Evolutionary conservation across 2,888 invertebrate genomes (phyloP).

Genomic region (Philereme transversata): DNA sequence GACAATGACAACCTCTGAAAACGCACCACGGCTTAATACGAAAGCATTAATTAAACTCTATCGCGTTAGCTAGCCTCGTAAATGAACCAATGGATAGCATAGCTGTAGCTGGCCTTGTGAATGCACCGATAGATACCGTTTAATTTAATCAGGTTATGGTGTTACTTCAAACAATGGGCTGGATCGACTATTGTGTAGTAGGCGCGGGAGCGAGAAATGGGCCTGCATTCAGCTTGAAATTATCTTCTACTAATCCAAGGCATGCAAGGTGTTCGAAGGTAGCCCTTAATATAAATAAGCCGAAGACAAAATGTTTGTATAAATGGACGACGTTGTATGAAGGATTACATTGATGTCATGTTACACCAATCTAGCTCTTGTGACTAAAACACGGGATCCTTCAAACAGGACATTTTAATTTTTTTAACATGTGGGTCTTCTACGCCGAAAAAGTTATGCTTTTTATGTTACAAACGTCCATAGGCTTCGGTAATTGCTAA

Average conservation of each 20-base stretch:
- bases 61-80: slow-evolving; percentile 3
- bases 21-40: slow-evolving; percentile 55
- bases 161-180: slow-evolving; percentile 17
- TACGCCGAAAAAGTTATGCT: too few relatives aligned
- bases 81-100: slow-evolving; percentile 9
- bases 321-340: too few relatives aligned
- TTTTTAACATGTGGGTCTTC: too few relatives aligned
- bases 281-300: neutral
- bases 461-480: too few relatives aligned
- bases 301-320: too few relatives aligned
- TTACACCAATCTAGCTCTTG: too few relatives aligned
- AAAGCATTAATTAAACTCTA: slow-evolving; percentile 57
- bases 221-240: slow-evolving; percentile 11
- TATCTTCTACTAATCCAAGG: neutral
- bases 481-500: too few relatives aligned
- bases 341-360: too few relatives aligned
- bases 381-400: too few relatives aligned
- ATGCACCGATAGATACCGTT: slow-evolving; percentile 17
- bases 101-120: slow-evolving; percentile 9
- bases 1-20: slow-evolving; percentile 50
- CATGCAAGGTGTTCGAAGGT: neutral
- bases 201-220: slow-evolving; percentile 17
- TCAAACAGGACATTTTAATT: too few relatives aligned
- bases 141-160: slow-evolving; percentile 24
- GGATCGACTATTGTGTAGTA: slow-evolving; percentile 18